Conservation (phyloP, 2,113 vertebrate species). For the Salvelinus sp. region DNA sequence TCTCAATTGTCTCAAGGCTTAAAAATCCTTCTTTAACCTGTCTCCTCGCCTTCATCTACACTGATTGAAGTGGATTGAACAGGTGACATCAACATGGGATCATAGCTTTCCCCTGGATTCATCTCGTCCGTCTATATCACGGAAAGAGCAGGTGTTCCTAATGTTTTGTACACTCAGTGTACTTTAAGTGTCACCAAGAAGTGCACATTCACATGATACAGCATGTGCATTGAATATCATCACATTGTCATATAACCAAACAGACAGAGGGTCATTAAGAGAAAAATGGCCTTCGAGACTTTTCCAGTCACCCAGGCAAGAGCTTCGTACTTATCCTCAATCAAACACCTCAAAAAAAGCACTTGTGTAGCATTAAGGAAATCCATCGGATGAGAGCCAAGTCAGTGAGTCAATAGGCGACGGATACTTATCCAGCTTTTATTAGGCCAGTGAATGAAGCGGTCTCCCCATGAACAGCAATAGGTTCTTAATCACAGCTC, state of each 20-base stretch:
- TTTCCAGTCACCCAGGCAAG: slow-evolving; percentile 3
- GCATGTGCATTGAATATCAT: not conserved
- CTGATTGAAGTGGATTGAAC: no score
- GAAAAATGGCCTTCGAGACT: not conserved
- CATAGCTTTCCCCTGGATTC: no score
- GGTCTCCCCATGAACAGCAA: slow-evolving; percentile 53
- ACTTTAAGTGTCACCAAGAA: no score
- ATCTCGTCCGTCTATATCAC: no score
- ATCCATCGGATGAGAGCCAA: slow-evolving; percentile 53
- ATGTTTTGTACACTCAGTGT: no score
- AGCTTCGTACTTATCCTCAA: not conserved
- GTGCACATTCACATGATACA: not conserved
- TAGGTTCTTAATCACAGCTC: slow-evolving; percentile 65
- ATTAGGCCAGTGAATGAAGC: slow-evolving; percentile 74
- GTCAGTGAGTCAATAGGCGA: slow-evolving; percentile 64
- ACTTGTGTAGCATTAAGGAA: slow-evolving; percentile 53
- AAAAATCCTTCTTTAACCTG: no score
- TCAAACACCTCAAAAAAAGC: not conserved
- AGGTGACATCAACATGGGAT: no score
- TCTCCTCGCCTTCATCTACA: no score
- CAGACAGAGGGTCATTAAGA: not conserved
- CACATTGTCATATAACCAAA: no score
- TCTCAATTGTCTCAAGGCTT: no score
- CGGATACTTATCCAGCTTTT: slow-evolving; percentile 70
- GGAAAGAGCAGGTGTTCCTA: no score